Evolutionary conservation across 2,113 vertebrate species (phyloP).

Genomic region (Hyla sarda): DNA sequence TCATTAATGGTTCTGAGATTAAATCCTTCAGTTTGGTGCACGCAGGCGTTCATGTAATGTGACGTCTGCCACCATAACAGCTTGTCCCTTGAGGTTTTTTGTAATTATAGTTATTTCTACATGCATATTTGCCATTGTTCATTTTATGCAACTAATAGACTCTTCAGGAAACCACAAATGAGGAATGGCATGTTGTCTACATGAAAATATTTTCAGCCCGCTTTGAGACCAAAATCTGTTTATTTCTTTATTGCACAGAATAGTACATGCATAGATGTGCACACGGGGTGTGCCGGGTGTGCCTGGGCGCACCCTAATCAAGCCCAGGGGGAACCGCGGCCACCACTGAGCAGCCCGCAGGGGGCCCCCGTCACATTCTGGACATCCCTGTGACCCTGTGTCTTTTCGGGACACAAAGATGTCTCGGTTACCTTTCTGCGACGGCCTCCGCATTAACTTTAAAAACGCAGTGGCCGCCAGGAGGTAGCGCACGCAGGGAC

Average conservation of each 20-base stretch:
- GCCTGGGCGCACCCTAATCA: too few species aligned
- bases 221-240: background rate
- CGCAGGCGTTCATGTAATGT: background rate
- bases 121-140: background rate
- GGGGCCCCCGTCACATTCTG: too few species aligned
- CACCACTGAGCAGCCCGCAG: too few species aligned
- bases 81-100: conserved; percentile 13
- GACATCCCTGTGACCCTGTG: too few species aligned
- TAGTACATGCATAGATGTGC: too few species aligned
- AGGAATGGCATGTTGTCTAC: background rate
- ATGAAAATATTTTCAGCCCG: background rate
- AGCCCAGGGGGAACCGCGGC: too few species aligned
- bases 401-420: too few species aligned
- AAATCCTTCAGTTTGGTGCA: conserved; percentile 11
- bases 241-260: background rate
- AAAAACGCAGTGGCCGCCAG: too few species aligned
- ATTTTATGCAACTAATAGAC: background rate
- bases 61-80: background rate
- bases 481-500: too few species aligned
- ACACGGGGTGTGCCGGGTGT: too few species aligned
- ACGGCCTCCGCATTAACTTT: too few species aligned
- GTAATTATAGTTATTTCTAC: background rate
- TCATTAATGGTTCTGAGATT: background rate
- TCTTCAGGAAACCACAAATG: background rate
- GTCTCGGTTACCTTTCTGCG: too few species aligned